Conservation (phyloP, 1,140 invertebrate genomes). For the Leptonema lineaticorne region DNA sequence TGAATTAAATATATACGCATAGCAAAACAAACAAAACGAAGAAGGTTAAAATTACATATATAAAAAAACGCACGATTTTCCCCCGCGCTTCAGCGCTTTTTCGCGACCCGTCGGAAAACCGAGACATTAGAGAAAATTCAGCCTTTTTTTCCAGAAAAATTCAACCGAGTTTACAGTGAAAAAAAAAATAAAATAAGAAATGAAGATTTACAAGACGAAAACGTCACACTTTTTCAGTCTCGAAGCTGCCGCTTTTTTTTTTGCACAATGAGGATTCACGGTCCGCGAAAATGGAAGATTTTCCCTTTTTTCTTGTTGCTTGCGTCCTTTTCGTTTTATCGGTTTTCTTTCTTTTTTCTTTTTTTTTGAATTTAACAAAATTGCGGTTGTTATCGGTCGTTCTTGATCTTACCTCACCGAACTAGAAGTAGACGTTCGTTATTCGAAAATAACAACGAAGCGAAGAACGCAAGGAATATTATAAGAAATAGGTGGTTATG, state of each 20-base stretch:
- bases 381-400: too few species aligned
- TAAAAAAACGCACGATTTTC: constrained; percentile 1
- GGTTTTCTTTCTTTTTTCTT: too few species aligned
- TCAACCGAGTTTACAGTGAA: too few species aligned
- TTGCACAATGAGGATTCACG: constrained; percentile 11
- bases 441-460: not conserved
- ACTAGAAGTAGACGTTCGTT: not conserved
- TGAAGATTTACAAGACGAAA: constrained; percentile 14
- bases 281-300: not conserved
- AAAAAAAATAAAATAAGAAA: not conserved
- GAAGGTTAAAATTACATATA: not conserved
- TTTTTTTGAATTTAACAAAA: too few species aligned
- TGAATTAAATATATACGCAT: not conserved
- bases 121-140: constrained; percentile 18
- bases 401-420: not conserved
- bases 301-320: too few species aligned
- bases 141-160: not conserved
- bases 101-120: not conserved
- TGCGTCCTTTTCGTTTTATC: too few species aligned
- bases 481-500: too few species aligned
- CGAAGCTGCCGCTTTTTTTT: not conserved
- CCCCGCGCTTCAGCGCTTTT: not conserved
- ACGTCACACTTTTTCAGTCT: not conserved
- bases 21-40: not conserved
- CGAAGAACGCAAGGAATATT: too few species aligned